Percentiles rank a stretch among this genome's conserved stretches.
Evolutionary conservation across 2,888 invertebrate genomes (phyloP).

Genomic region (Drosophila peninsularis): DNA sequence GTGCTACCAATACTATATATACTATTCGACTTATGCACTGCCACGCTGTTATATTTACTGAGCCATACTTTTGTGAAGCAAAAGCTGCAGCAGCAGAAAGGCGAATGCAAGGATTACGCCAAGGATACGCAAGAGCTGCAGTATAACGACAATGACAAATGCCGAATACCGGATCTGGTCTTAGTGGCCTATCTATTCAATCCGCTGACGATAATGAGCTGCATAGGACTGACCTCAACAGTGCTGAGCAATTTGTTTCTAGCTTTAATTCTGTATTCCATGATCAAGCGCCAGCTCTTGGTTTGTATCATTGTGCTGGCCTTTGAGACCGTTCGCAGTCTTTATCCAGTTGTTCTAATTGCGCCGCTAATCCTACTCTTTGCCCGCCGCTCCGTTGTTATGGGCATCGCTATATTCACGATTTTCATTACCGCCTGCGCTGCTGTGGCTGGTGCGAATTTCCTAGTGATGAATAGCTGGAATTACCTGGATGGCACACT

Average conservation of each 20-base stretch:
- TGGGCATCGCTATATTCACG: conserved; percentile 43
- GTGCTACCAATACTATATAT: conserved; percentile 89
- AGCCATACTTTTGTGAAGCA: conserved; percentile 88
- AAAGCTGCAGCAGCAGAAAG: conserved; percentile 86
- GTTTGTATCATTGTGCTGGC: conserved; percentile 89
- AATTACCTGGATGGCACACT: conserved; percentile 90
- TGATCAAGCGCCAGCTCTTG: conserved; percentile 88
- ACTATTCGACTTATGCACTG: conserved; percentile 91
- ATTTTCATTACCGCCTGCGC: conserved; percentile 64
- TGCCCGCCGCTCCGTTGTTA: conserved; percentile 39
- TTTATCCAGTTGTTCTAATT: conserved; percentile 92
- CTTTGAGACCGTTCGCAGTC: conserved; percentile 91
- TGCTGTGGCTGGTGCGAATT: conserved; percentile 79
- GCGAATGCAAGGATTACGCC: conserved; percentile 86
- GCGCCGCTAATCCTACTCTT: conserved; percentile 90
- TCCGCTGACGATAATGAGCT: conserved; percentile 94
- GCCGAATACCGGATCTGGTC: conserved; percentile 88
- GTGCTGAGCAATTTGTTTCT: conserved; percentile 94
- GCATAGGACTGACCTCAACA: conserved; percentile 95
- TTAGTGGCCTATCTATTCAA: conserved; percentile 93
- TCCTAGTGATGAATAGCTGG: conserved; percentile 88
- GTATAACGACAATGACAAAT: conserved; percentile 80
- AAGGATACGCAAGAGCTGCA: conserved; percentile 87
- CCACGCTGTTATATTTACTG: conserved; percentile 89
- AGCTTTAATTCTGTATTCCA: conserved; percentile 89